Percentiles rank a stretch among this genome's conserved stretches.
These are phyloP conservation scores for Loripinus fragilis DNA, from an alignment of 2,888 invertebrate species.

Conservation along the genomic window DNA sequence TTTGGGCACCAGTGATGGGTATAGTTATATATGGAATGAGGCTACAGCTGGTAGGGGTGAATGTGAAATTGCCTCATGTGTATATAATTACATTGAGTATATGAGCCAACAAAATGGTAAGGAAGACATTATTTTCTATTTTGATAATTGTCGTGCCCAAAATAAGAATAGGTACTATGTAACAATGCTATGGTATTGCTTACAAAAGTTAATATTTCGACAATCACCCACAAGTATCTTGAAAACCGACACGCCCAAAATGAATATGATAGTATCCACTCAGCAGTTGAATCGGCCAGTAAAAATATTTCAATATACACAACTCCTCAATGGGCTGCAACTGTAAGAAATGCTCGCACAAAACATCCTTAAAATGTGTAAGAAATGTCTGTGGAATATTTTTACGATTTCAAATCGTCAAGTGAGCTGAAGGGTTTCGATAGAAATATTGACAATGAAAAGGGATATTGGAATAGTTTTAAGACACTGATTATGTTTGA, in stretches of 20 bases:
- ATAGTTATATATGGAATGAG: too few species aligned
- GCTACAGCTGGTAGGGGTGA: too few species aligned
- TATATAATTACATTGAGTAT: background rate
- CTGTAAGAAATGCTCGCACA: slow-evolving; percentile 4
- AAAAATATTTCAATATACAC: slow-evolving; percentile 14
- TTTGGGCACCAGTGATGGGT: too few species aligned
- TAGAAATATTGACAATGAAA: background rate
- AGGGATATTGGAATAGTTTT: background rate
- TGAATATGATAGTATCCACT: too few species aligned
- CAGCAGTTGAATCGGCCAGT: too few species aligned
- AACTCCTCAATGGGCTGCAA: slow-evolving; percentile 22
- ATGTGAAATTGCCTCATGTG: background rate
- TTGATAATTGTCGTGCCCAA: too few species aligned
- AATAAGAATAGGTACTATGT: too few species aligned
- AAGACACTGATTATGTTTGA: too few species aligned
- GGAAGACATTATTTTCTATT: slow-evolving; percentile 39
- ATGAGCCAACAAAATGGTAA: slow-evolving; percentile 31
- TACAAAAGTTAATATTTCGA: slow-evolving; percentile 31
- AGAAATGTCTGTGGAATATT: background rate
- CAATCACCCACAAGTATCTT: slow-evolving; percentile 45
- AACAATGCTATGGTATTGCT: too few species aligned
- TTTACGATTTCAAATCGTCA: slow-evolving; percentile 1
- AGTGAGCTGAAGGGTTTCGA: slow-evolving; percentile 11
- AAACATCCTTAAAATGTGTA: slow-evolving; percentile 13
- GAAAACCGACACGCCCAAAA: slow-evolving; percentile 24